A percentile compares a stretch with the other conserved stretches of the same genome.
Evolutionary conservation across 2,113 vertebrate genomes (phyloP).

Genomic region (Junco hyemalis): DNA sequence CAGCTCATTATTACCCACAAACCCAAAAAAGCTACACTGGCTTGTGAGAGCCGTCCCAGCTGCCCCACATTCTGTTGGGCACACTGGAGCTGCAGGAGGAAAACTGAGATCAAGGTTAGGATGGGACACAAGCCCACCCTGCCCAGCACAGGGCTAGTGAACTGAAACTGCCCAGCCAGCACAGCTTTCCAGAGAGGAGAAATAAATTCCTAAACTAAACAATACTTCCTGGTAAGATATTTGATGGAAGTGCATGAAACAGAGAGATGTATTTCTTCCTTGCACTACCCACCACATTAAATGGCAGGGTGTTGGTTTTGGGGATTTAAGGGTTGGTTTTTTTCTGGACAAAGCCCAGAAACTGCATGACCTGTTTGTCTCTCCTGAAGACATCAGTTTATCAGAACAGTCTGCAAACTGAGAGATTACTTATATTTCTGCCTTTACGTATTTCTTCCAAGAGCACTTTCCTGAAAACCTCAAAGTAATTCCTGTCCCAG

Average conservation of each 20-base stretch:
- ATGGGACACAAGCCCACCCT: not conserved
- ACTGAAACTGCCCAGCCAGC: rapidly evolving
- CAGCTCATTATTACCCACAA: not conserved
- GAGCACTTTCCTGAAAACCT: not conserved
- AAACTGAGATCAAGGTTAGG: not conserved
- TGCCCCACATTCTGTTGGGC: rapidly evolving
- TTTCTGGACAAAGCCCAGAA: not conserved
- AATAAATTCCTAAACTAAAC: not conserved
- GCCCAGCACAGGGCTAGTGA: rapidly evolving
- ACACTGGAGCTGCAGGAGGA: not conserved
- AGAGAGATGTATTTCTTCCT: not conserved
- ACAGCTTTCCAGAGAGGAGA: not conserved
- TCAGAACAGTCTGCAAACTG: not conserved
- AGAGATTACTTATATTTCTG: not conserved
- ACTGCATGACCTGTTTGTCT: rapidly evolving
- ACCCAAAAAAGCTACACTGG: not conserved
- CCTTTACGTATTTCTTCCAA: not conserved
- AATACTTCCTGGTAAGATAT: not conserved
- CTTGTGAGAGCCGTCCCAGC: not conserved
- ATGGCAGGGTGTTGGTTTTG: not conserved
- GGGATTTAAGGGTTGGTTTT: not conserved
- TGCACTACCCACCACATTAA: not conserved
- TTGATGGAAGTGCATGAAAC: not conserved
- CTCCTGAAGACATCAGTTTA: not conserved
- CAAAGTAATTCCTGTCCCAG: not conserved